A percentile compares a stretch with the other conserved stretches of the same genome.
phyloP scores from a whole-genome alignment of 1,140 invertebrate genomes.

The Drosophila pruinosa region DNA sequence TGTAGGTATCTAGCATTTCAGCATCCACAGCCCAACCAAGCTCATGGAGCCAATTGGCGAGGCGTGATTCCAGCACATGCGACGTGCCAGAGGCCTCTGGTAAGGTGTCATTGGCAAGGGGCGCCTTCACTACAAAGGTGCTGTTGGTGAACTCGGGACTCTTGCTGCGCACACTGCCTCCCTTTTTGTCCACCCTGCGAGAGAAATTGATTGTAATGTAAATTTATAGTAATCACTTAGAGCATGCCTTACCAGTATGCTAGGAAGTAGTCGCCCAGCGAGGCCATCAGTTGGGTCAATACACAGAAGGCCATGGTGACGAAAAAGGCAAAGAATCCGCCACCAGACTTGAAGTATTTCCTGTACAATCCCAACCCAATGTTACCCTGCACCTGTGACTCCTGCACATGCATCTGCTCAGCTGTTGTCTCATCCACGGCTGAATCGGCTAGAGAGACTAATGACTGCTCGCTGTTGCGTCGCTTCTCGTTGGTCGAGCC shows the following conservation, averaged over 20 bases:
- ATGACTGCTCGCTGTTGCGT: constrained; percentile 82
- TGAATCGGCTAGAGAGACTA: constrained; percentile 85
- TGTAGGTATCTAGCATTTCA: constrained; percentile 76
- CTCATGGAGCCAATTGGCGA: constrained; percentile 47
- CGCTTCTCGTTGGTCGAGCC: constrained; percentile 60
- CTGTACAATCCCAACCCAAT: constrained; percentile 85
- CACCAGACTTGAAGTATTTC: constrained; percentile 86
- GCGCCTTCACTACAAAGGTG: background rate
- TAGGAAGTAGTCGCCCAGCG: constrained; percentile 87
- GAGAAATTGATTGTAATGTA: constrained; percentile 3
- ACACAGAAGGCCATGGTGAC: constrained; percentile 82
- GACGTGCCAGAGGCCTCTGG: background rate
- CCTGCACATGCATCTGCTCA: constrained; percentile 83
- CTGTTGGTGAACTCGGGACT: background rate
- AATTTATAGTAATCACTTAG: background rate
- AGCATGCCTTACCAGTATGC: constrained; percentile 85
- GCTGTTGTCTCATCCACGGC: constrained; percentile 80
- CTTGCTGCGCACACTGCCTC: constrained; percentile 5
- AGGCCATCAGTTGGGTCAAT: constrained; percentile 86
- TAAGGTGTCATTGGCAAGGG: background rate
- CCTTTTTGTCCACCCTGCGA: constrained; percentile 84
- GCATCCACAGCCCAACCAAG: constrained; percentile 57
- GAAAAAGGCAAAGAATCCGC: constrained; percentile 83
- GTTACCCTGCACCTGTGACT: constrained; percentile 84
- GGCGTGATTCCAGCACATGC: constrained; percentile 32